These are phyloP conservation scores for Molossus alvarezi DNA, from an alignment of 2,797 vertebrate species.

Conservation along the genomic window DNA sequence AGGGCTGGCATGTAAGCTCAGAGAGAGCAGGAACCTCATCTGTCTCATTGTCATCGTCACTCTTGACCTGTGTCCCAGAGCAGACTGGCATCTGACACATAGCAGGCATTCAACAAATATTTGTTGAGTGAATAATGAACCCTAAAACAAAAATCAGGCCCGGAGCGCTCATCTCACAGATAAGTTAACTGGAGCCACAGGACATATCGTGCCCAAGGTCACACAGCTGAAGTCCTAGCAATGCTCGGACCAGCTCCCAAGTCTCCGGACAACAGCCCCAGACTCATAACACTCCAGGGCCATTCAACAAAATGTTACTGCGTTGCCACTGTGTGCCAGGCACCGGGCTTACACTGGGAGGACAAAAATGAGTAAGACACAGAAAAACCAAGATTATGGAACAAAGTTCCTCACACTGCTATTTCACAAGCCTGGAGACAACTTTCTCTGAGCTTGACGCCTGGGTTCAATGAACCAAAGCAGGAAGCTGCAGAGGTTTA, in stretches of 20 bases:
- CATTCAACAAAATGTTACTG: neutral
- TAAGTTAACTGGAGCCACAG: neutral
- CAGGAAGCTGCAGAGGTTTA: neutral
- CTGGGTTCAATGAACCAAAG: neutral
- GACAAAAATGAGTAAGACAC: neutral
- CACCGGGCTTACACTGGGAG: neutral
- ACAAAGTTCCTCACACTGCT: neutral
- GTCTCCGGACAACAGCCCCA: neutral
- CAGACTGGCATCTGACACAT: neutral
- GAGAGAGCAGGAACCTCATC: neutral
- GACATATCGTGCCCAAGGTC: neutral
- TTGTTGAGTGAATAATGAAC: slow-evolving; percentile 26
- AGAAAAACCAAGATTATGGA: neutral
- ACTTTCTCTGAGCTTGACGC: neutral
- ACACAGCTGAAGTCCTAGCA: neutral
- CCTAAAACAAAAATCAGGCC: neutral
- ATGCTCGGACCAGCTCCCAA: neutral
- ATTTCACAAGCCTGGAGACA: neutral
- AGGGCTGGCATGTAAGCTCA: neutral
- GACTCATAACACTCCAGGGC: neutral
- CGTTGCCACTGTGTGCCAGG: neutral
- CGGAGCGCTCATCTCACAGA: neutral
- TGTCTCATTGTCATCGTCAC: neutral
- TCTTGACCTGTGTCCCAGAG: neutral
- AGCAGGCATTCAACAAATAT: neutral